Evolutionary conservation across 2,797 vertebrate genomes (phyloP), one percentile per base, ranked within the genome.

Genomic region (Falco peregrinus): DNA sequence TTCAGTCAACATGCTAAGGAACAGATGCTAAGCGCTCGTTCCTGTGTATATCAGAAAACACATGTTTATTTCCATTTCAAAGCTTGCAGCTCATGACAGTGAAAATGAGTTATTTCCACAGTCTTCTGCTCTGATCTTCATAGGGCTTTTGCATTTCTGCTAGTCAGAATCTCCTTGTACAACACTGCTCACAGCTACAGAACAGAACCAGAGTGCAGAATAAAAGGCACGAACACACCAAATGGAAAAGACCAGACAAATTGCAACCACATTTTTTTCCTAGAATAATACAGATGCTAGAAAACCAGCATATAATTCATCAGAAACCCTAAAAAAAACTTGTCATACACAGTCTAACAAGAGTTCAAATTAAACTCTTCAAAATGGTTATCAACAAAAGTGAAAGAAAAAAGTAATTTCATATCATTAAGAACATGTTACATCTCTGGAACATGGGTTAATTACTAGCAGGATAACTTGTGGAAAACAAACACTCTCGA

Each of bases 11-110:
- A 69, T 5, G 6, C 75, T 31, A 85, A 75, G 90, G 77, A 92
- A 85, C 63, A 87, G 73, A 75, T 85, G 75, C 50, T 56, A 82
- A 82, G 24, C 0, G 1, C 26, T 69, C 53, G 43, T 80, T 71
- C 79, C 37, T 74, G 57, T 39, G 59, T 31, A 3, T 68, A 88
- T 78, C 60, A 80, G 77, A 87, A 84, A 64, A 74, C 22, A 82
- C 28, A 51, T 25, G 65, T 70, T 71, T 77, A 53, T 91, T 87
- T 93, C 70, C 81, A 89, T 53, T 96, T 95, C 84, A 95, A 89
- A 94, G 53, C 54, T 57, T 76, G 54, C 78, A 75, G 28, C 1
- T 86, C 48, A n/a, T 78, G 78, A 82, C 63, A 90, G 31, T 63
- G 74, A 73, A 86, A 92, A 70, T 1, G 1, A 61, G 18, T 54